A percentile compares a stretch with the other conserved stretches of the same genome.
These are phyloP conservation scores for Steinernema feltiae DNA, from an alignment of 1,140 invertebrate species.

Conservation along the genomic window DNA sequence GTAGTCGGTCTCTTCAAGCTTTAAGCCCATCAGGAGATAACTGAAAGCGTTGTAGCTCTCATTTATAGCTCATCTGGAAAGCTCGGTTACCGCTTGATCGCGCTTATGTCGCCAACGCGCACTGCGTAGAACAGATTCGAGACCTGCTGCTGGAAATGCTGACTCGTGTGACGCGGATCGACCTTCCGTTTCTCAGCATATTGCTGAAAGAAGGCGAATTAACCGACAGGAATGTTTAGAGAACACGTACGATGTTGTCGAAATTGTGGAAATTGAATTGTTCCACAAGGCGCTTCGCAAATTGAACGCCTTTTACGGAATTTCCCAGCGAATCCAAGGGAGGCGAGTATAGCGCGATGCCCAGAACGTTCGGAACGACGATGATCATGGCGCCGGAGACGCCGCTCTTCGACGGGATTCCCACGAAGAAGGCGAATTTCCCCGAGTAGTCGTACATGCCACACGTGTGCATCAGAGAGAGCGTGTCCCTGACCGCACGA, in stretches of 20 bases:
- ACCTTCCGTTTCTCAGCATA: constrained; percentile 78
- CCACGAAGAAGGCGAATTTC: constrained; percentile 90
- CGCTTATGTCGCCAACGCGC: constrained; percentile 79
- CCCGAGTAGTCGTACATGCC: constrained; percentile 94
- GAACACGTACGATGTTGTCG: constrained; percentile 71
- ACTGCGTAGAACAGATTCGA: constrained; percentile 86
- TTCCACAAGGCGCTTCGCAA: constrained; percentile 78
- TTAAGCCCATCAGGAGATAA: constrained; percentile 33
- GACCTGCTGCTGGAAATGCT: constrained; percentile 82
- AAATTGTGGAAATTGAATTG: constrained; percentile 92
- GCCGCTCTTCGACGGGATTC: constrained; percentile 90
- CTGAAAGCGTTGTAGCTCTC: constrained; percentile 22
- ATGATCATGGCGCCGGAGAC: constrained; percentile 83
- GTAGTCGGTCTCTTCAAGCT: constrained; percentile 77
- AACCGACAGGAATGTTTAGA: not conserved
- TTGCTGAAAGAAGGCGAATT: constrained; percentile 16
- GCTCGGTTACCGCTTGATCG: constrained; percentile 74
- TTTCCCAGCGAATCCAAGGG: constrained; percentile 73
- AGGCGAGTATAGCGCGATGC: constrained; percentile 86
- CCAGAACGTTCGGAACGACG: constrained; percentile 94
- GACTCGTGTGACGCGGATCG: constrained; percentile 79
- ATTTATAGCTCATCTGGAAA: not conserved
- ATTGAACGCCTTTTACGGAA: constrained; percentile 81
- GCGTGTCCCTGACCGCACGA: constrained; percentile 60
- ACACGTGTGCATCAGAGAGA: constrained; percentile 83